Conservation (phyloP, 1,140 invertebrate genomes). For the Lerema accius region DNA sequence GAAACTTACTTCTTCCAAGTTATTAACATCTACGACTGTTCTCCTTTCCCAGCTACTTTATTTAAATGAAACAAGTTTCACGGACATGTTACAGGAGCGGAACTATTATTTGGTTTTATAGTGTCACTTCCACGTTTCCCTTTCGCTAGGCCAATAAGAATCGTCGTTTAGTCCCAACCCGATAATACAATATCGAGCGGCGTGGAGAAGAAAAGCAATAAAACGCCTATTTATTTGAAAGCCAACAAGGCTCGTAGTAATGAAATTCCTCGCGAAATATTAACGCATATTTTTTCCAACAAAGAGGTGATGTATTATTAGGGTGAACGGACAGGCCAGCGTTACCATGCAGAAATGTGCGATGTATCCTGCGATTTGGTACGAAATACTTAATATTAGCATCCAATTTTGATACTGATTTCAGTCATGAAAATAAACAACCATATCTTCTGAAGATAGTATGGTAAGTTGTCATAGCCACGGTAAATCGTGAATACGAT, state of each 20-base stretch:
- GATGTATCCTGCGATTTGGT: too few species aligned
- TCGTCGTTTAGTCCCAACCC: slow-evolving; percentile 50
- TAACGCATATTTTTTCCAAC: slow-evolving; percentile 75
- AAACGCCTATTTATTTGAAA: slow-evolving; percentile 76
- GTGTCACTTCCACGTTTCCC: slow-evolving; percentile 22
- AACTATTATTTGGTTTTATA: slow-evolving; percentile 32
- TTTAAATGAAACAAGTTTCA: slow-evolving; percentile 22
- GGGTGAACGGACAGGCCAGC: slow-evolving; percentile 34
- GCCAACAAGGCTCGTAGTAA: slow-evolving; percentile 69
- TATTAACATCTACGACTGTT: neutral
- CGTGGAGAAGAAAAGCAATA: slow-evolving; percentile 65
- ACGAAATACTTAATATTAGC: too few species aligned
- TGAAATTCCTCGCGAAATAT: slow-evolving; percentile 77
- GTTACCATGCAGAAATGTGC: neutral
- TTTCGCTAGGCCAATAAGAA: slow-evolving; percentile 18
- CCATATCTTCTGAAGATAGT: too few species aligned
- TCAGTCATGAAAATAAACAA: too few species aligned
- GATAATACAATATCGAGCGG: slow-evolving; percentile 58
- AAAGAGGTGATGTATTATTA: slow-evolving; percentile 72
- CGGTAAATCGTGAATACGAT: too few species aligned
- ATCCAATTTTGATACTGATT: too few species aligned
- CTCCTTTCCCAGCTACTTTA: slow-evolving; percentile 6
- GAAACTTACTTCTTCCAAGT: neutral
- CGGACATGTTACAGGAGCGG: slow-evolving; percentile 5
- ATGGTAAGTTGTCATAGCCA: too few species aligned